phyloP scores from a whole-genome alignment of 1,140 invertebrate species.

The Temnothorax nylanderi region DNA sequence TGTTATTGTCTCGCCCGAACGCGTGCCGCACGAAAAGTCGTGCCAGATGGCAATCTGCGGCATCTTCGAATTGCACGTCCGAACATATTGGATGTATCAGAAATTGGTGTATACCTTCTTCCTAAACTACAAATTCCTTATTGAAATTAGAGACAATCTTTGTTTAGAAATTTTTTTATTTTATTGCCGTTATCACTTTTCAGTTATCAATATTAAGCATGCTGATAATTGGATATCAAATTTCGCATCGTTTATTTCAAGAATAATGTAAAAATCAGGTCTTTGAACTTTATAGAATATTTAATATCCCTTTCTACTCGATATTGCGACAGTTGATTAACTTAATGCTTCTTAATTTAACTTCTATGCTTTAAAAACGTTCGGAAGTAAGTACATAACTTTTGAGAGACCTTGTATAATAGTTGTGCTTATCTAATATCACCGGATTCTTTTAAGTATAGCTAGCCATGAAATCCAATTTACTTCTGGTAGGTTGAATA shows the following conservation, averaged over 20 bases:
- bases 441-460: conserved; percentile 30
- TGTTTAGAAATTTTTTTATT: background rate
- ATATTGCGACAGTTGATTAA: background rate
- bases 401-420: conserved; percentile 33
- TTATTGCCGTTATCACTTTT: background rate
- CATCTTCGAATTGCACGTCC: conserved; percentile 11
- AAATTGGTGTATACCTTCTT: background rate
- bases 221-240: background rate
- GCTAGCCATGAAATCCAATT: conserved; percentile 47
- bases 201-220: background rate
- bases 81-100: conserved; percentile 10
- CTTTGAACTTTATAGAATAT: background rate
- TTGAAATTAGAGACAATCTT: background rate
- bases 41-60: conserved; percentile 45
- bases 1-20: conserved; percentile 59
- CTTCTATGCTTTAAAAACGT: background rate
- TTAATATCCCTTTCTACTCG: background rate
- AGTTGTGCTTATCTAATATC: conserved; percentile 31
- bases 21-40: conserved; percentile 63
- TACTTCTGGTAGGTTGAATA: conserved; percentile 47
- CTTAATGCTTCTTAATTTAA: background rate
- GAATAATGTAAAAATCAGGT: background rate
- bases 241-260: background rate
- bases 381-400: background rate
- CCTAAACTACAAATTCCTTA: too few relatives aligned